phyloP scores from a whole-genome alignment of 2,113 vertebrate species.

The Ageneiosus marmoratus region DNA sequence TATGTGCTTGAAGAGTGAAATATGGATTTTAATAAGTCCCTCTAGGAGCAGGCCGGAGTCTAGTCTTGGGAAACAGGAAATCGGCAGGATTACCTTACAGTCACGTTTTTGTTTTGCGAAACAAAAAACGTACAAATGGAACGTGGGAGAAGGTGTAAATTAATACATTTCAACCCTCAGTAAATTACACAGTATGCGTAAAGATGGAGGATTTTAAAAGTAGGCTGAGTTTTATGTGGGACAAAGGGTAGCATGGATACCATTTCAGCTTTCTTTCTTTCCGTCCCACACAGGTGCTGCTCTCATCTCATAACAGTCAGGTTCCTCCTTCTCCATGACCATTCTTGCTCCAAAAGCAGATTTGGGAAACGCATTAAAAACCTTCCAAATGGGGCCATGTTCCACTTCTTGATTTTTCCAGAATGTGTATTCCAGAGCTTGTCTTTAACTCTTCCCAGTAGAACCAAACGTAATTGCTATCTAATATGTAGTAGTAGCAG shows the following conservation, averaged over 20 bases:
- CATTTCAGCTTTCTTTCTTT: not conserved
- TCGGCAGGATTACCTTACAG: constrained; percentile 56
- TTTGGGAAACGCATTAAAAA: constrained; percentile 51
- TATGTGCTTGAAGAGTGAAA: constrained; percentile 65
- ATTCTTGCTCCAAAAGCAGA: constrained; percentile 33
- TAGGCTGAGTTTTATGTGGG: not conserved
- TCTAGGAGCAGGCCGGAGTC: constrained; percentile 63
- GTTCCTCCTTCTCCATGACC: constrained; percentile 3
- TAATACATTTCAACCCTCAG: constrained; percentile 25
- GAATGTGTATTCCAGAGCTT: constrained; percentile 27
- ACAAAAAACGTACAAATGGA: constrained; percentile 39
- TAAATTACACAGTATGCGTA: constrained; percentile 15
- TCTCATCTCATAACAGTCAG: constrained; percentile 31
- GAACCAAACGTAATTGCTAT: constrained; percentile 32
- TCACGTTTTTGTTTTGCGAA: constrained; percentile 52
- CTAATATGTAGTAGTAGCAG: constrained; percentile 35
- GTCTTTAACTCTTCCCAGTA: constrained; percentile 29
- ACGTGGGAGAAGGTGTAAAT: constrained; percentile 26
- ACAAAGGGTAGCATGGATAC: constrained; percentile 7
- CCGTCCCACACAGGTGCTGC: constrained; percentile 20
- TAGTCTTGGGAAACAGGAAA: constrained; percentile 62
- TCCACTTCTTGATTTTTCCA: constrained; percentile 34
- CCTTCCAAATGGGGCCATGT: constrained; percentile 27
- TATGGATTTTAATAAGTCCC: constrained; percentile 76
- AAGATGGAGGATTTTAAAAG: not conserved